Percentiles rank a stretch among this genome's conserved stretches.
These are phyloP conservation scores for Melieria picta DNA, from an alignment of 2,888 invertebrate species.

Conservation along the genomic window DNA sequence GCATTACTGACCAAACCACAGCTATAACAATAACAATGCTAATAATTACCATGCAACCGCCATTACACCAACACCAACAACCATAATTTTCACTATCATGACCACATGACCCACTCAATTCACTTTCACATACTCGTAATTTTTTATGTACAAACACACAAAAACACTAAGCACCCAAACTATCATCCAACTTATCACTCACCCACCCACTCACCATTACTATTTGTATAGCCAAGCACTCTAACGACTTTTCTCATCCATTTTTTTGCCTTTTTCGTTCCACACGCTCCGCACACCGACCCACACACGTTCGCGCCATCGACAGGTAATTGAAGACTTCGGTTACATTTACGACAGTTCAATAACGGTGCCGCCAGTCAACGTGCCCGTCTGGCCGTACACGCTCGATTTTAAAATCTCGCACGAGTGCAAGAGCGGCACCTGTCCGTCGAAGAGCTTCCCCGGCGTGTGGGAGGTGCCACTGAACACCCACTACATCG, in stretches of 20 bases:
- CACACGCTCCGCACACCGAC: background rate
- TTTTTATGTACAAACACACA: background rate
- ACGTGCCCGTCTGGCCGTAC: constrained; percentile 91
- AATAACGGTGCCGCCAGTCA: constrained; percentile 82
- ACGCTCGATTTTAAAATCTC: constrained; percentile 93
- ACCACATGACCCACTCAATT: background rate
- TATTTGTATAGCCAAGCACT: background rate
- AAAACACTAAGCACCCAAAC: background rate
- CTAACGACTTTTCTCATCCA: background rate
- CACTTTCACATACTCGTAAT: background rate
- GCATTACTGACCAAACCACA: background rate
- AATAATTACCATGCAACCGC: background rate
- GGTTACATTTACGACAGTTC: constrained; percentile 94
- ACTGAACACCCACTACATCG: constrained; percentile 88
- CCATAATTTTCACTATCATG: background rate
- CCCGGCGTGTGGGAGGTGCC: constrained; percentile 96
- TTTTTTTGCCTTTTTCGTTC: constrained; percentile 8
- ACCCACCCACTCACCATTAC: too few relatives aligned
- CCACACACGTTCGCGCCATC: constrained; percentile 27
- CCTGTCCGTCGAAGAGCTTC: constrained; percentile 90
- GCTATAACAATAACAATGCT: background rate
- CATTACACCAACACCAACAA: background rate
- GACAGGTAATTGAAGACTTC: constrained; percentile 88
- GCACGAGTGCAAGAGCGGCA: constrained; percentile 91
- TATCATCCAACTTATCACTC: too few relatives aligned